phyloP scores from a whole-genome alignment of 2,888 invertebrate genomes.

The Ptychoptera albimana region DNA sequence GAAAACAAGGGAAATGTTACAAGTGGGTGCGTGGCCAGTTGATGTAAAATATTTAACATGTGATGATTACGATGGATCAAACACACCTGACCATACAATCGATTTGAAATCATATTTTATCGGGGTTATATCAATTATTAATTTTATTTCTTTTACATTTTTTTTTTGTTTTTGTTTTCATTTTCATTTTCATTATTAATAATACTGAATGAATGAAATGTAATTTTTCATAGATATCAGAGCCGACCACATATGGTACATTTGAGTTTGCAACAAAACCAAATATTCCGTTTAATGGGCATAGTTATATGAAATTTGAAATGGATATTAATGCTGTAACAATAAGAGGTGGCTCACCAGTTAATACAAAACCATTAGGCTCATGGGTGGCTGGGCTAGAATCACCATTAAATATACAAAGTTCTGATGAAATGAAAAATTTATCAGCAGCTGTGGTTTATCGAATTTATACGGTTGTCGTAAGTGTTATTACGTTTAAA shows the following conservation, averaged over 20 bases:
- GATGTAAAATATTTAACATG: constrained; percentile 60
- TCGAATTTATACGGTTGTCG: constrained; percentile 69
- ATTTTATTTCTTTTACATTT: neutral
- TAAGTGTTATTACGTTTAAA: constrained; percentile 30
- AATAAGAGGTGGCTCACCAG: constrained; percentile 55
- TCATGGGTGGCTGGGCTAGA: constrained; percentile 64
- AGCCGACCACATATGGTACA: constrained; percentile 53
- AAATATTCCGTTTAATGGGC: constrained; percentile 43
- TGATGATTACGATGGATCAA: constrained; percentile 62
- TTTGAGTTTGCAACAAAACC: constrained; percentile 44
- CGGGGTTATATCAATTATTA: constrained; percentile 33
- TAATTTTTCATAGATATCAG: constrained; percentile 32
- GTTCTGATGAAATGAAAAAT: constrained; percentile 50
- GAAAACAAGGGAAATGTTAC: constrained; percentile 44
- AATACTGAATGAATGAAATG: neutral
- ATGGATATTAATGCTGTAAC: constrained; percentile 55
- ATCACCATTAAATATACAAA: constrained; percentile 44
- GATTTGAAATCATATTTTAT: constrained; percentile 51
- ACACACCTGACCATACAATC: constrained; percentile 54
- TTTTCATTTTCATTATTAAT: neutral
- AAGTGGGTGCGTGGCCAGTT: constrained; percentile 56
- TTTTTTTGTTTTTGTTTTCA: neutral
- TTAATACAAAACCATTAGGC: constrained; percentile 53
- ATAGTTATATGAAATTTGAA: constrained; percentile 58
- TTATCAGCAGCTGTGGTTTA: constrained; percentile 73